A percentile compares a stretch with the other conserved stretches of the same genome.
phyloP scores from a whole-genome alignment of 2,113 vertebrate genomes.

The Heterotis niloticus region DNA sequence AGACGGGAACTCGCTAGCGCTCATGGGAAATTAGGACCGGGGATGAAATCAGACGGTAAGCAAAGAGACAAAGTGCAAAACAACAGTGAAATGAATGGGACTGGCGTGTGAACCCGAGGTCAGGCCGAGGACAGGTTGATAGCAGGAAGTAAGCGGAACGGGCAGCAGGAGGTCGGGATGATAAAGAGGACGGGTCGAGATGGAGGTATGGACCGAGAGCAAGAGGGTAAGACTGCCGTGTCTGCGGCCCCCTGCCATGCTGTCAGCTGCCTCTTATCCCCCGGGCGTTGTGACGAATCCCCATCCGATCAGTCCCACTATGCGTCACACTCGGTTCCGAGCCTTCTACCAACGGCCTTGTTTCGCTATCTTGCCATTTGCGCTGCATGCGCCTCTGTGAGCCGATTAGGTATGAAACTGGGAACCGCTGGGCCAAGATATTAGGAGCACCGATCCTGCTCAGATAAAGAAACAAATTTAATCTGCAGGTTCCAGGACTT shows the following conservation, averaged over 20 bases:
- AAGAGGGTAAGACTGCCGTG: neutral
- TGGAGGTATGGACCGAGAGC: too few relatives aligned
- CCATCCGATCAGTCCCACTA: neutral
- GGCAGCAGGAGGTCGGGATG: neutral
- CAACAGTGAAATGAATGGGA: neutral
- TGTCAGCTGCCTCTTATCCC: neutral
- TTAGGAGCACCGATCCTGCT: conserved; percentile 8
- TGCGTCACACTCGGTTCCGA: neutral
- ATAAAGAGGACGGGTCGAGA: neutral
- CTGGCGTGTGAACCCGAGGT: neutral
- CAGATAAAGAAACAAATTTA: conserved; percentile 13
- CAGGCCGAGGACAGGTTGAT: too few relatives aligned
- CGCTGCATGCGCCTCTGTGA: too few relatives aligned
- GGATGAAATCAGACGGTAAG: conserved; percentile 8
- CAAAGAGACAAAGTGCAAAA: neutral
- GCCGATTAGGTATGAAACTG: neutral
- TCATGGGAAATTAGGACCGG: conserved; percentile 16
- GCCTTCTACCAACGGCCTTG: neutral
- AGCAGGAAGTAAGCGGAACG: too few relatives aligned
- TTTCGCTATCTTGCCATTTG: neutral
- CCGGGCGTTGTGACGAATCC: neutral
- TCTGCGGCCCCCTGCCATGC: neutral
- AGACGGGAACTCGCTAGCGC: neutral
- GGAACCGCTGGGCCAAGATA: neutral
- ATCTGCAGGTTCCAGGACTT: neutral